Base-by-base conservation (phyloP, 2,888 invertebrate species). In the Cremastobaeus sp. region DNA sequence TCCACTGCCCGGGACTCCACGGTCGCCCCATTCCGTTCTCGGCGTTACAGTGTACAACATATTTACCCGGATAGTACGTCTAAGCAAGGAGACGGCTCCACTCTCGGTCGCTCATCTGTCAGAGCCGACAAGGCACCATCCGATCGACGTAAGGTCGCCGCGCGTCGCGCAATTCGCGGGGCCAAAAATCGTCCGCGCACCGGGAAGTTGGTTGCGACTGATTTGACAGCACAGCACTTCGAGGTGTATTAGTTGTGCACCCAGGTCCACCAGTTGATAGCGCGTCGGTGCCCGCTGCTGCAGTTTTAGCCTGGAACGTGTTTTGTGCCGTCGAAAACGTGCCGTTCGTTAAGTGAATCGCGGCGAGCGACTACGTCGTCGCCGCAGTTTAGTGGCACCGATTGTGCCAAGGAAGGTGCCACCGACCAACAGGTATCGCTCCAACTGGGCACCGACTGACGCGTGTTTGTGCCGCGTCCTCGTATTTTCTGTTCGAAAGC, bases 11-110 rank as follows among this genome's bases (percentile, higher is more conserved):
- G 86, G 87, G 87, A 84, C 84, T 83, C 83, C 84, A 84, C 87
- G 84, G 81, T 84, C 84, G 85, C 85, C 84, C 87, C 87, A 87
- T 87, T 87, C 86, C 86, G 87, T 87, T 87, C 86, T 87, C 85
- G 86, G 85, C 86, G 79, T 82, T 84, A 86, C 84, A 86, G 82
- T 86, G 86, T 83, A 84, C 80, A 86, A 82, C 86, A 85, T 66
- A 65, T 84, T 83, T 80, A 81, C 81, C 71, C 79, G 73, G 72
- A 50, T 75, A 73, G 73, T 72, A 77, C 77, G 72, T 76, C 68
- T 37, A 76, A 75, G 75, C 73, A 68, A 41, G 59, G 52, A 77
- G 76, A 74, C 74, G 74, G 74, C 62, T 45, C 52, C 69, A 47
- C 59, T 62, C 50, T 75, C 52, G 69, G 73, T 69, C 66, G 50